These are phyloP conservation scores for Platorchestia sp. DNA, from an alignment of 1,140 invertebrate genomes.

Conservation along the genomic window DNA sequence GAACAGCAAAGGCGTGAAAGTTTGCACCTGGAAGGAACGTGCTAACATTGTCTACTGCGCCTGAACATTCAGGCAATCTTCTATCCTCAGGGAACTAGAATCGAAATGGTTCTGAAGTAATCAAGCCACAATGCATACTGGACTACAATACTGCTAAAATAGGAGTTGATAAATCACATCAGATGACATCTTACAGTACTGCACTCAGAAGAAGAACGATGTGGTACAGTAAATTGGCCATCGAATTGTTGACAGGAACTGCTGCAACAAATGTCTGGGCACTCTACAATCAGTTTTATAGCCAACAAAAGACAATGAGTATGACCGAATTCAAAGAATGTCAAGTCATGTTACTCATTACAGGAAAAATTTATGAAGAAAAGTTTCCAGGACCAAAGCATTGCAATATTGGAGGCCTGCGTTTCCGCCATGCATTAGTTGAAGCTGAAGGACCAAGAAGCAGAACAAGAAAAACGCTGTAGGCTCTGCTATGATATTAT, in stretches of 20 bases:
- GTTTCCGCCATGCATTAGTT: slow-evolving; percentile 40
- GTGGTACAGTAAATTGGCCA: slow-evolving; percentile 61
- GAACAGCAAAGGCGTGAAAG: slow-evolving; percentile 68
- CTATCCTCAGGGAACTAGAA: slow-evolving; percentile 61
- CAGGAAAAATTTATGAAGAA: slow-evolving; percentile 47
- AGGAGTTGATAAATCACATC: slow-evolving; percentile 71
- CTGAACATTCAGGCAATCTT: slow-evolving; percentile 68
- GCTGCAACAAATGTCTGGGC: too few relatives aligned
- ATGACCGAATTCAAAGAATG: slow-evolving; percentile 52
- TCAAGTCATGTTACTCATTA: slow-evolving; percentile 50
- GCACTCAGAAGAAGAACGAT: slow-evolving; percentile 67
- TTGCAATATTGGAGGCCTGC: slow-evolving; percentile 40
- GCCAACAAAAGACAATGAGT: slow-evolving; percentile 46
- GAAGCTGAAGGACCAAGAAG: slow-evolving; percentile 36
- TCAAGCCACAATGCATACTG: slow-evolving; percentile 70
- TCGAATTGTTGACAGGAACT: slow-evolving; percentile 60
- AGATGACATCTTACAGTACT: slow-evolving; percentile 70
- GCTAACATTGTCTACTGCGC: slow-evolving; percentile 70
- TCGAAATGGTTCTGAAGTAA: slow-evolving; percentile 63
- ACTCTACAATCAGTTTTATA: slow-evolving; percentile 49
- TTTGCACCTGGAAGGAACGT: slow-evolving; percentile 71
- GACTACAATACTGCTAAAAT: slow-evolving; percentile 72
- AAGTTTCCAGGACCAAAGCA: slow-evolving; percentile 39
- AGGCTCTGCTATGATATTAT: slow-evolving; percentile 45
- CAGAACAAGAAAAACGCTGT: slow-evolving; percentile 38